phyloP scores from a whole-genome alignment of 2,113 vertebrate genomes.

The Salminus brasiliensis region DNA sequence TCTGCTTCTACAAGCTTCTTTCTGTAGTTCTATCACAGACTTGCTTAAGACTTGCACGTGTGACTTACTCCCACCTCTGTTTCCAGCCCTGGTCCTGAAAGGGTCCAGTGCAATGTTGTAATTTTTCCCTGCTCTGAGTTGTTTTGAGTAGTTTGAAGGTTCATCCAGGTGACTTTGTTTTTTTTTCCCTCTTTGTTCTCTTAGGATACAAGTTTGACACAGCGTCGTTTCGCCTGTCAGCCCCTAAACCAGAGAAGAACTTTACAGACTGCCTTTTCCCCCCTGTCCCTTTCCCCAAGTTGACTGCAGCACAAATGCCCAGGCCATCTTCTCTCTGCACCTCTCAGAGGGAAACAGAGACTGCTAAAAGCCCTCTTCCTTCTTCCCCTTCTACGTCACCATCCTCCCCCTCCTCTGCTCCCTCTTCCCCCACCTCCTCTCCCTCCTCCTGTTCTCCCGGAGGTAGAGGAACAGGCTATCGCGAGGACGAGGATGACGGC shows the following conservation, averaged over 20 bases:
- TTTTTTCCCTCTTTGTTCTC: constrained; percentile 16
- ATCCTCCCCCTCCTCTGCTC: constrained; percentile 68
- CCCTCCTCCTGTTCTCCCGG: constrained; percentile 61
- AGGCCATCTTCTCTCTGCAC: constrained; percentile 56
- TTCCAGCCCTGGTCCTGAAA: too few species aligned
- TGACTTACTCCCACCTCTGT: too few species aligned
- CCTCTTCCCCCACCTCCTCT: constrained; percentile 65
- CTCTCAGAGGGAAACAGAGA: constrained; percentile 53
- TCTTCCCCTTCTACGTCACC: constrained; percentile 65
- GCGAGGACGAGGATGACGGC: constrained; percentile 59
- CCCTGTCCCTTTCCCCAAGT: constrained; percentile 57
- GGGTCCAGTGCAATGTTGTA: too few species aligned
- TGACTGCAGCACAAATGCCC: constrained; percentile 63
- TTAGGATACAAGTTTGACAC: constrained; percentile 55
- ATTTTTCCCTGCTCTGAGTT: neutral
- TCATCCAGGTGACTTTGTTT: neutral
- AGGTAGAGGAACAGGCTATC: constrained; percentile 54
- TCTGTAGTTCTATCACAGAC: too few species aligned
- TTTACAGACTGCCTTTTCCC: constrained; percentile 30
- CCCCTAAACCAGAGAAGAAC: constrained; percentile 14
- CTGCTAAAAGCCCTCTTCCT: constrained; percentile 63
- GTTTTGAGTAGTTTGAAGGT: neutral
- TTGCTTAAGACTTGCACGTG: too few species aligned
- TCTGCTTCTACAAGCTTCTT: too few species aligned
- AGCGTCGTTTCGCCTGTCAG: constrained; percentile 2